A percentile compares a stretch with the other conserved stretches of the same genome.
phyloP scores from a whole-genome alignment of 2,888 invertebrate genomes.

The Lithosia quadra region DNA sequence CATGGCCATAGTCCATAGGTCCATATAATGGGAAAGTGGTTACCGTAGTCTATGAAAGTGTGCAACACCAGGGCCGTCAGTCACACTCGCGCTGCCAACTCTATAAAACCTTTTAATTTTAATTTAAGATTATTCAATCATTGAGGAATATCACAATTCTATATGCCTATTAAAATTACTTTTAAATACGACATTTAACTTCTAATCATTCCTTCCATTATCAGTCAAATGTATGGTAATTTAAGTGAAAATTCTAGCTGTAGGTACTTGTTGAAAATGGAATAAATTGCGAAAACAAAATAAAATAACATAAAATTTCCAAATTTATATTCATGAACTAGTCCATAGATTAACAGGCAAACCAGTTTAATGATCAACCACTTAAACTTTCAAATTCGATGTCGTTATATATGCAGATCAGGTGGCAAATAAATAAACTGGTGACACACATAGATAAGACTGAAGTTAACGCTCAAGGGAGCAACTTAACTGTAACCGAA shows the following conservation, averaged over 20 bases:
- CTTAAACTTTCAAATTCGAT: slow-evolving; percentile 3
- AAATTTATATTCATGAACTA: not conserved
- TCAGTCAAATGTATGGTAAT: not conserved
- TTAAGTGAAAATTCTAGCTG: not conserved
- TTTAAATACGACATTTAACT: not conserved
- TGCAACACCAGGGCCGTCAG: too few species aligned
- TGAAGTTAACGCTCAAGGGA: slow-evolving; percentile 22
- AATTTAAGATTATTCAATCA: not conserved
- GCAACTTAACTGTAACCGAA: slow-evolving; percentile 32
- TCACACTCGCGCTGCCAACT: too few species aligned
- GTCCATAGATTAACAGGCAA: slow-evolving; percentile 1
- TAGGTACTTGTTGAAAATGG: not conserved
- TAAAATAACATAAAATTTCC: not conserved
- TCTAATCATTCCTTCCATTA: not conserved
- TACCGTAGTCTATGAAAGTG: too few species aligned
- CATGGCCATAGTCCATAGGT: too few species aligned
- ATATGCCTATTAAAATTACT: too few species aligned
- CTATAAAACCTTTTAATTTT: too few species aligned
- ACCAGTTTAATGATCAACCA: slow-evolving; percentile 5
- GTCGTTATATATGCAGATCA: slow-evolving; percentile 11
- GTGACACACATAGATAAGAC: slow-evolving; percentile 19
- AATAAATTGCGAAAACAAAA: not conserved
- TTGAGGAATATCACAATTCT: not conserved
- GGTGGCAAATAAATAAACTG: slow-evolving; percentile 18
- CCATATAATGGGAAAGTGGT: too few species aligned